These are phyloP conservation scores for Bathynomus jamesi DNA, from an alignment of 1,140 invertebrate genomes.

Conservation along the genomic window DNA sequence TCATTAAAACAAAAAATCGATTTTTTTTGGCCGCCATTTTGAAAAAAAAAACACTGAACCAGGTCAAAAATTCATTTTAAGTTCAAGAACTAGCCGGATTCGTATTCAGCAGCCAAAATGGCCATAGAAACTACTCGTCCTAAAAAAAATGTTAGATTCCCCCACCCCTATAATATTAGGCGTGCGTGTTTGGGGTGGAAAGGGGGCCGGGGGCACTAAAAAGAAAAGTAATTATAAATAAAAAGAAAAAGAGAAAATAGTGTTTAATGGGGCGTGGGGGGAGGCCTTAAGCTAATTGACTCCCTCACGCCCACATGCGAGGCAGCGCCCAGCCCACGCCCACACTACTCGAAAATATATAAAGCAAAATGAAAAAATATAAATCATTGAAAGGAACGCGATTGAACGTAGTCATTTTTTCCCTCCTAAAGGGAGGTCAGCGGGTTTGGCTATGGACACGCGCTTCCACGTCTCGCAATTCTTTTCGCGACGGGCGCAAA, in stretches of 20 bases:
- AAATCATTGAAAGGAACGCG: conserved; percentile 37
- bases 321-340: neutral
- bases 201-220: conserved; percentile 24
- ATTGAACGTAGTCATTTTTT: conserved; percentile 30
- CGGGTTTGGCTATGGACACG: conserved; percentile 27
- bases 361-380: conserved; percentile 27
- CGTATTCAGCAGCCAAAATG: too few relatives aligned
- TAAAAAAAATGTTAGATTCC: too few relatives aligned
- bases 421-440: conserved; percentile 24
- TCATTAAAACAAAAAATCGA: too few relatives aligned
- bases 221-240: too few relatives aligned
- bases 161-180: too few relatives aligned
- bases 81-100: too few relatives aligned
- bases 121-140: too few relatives aligned
- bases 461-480: conserved; percentile 19
- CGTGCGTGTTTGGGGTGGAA: neutral
- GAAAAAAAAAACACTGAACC: too few relatives aligned
- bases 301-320: neutral
- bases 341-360: neutral
- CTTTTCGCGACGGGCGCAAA: too few relatives aligned
- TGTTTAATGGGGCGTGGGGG: conserved; percentile 26
- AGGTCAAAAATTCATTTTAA: too few relatives aligned
- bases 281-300: neutral
- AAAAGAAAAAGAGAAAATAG: conserved; percentile 3
- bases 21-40: too few relatives aligned